These are phyloP conservation scores for Scomber colias DNA, from an alignment of 2,113 vertebrate species.

Conservation along the genomic window DNA sequence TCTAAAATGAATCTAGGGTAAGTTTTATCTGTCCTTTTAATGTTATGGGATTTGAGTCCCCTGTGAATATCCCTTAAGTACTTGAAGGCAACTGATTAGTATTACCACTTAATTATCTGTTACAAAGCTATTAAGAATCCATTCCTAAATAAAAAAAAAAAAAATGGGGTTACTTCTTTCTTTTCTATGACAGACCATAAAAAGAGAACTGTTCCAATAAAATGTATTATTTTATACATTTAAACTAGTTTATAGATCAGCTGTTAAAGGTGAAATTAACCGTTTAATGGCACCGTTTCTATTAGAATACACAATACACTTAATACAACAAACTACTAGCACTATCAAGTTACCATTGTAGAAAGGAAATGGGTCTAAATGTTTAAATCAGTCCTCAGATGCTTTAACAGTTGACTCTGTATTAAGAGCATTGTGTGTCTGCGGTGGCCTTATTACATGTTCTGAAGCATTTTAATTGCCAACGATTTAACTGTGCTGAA, in stretches of 20 bases:
- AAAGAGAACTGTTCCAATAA: constrained; percentile 9
- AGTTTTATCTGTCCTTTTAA: constrained; percentile 49
- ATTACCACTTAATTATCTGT: constrained; percentile 67
- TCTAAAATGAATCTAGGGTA: constrained; percentile 56
- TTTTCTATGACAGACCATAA: constrained; percentile 37
- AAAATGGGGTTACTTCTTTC: constrained; percentile 45
- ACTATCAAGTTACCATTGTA: neutral
- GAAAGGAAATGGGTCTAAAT: neutral
- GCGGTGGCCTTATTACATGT: constrained; percentile 16
- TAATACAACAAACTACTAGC: neutral
- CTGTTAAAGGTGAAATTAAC: neutral
- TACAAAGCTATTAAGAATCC: constrained; percentile 67
- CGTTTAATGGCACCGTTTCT: neutral
- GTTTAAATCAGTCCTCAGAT: constrained; percentile 20
- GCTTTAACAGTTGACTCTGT: constrained; percentile 25
- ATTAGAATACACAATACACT: neutral
- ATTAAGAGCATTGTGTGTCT: constrained; percentile 1
- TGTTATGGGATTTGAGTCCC: constrained; percentile 60
- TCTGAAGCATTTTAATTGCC: constrained; percentile 52
- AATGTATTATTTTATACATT: neutral
- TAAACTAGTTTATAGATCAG: constrained; percentile 14
- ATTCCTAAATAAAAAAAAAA: constrained; percentile 45
- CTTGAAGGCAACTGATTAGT: constrained; percentile 63
- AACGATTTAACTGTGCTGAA: constrained; percentile 47
- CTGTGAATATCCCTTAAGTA: constrained; percentile 60